These are phyloP conservation scores for Plectropomus leopardus DNA, from an alignment of 2,113 vertebrate species.

Conservation along the genomic window DNA sequence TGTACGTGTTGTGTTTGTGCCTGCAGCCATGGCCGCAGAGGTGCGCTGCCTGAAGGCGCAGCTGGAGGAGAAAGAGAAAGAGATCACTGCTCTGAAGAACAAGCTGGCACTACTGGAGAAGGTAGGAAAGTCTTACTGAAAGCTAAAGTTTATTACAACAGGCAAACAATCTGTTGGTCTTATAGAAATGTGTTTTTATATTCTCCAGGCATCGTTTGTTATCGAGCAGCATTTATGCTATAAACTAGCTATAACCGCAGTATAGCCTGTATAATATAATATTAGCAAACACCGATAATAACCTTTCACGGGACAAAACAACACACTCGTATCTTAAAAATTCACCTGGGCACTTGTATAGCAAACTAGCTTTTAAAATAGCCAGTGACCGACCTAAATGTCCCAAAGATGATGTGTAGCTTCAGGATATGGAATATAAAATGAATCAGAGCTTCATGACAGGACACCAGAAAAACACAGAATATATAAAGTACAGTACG, in stretches of 20 bases:
- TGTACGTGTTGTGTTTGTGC: neutral
- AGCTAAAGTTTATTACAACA: neutral
- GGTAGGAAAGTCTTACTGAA: slow-evolving; percentile 51
- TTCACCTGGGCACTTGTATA: no score
- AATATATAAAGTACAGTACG: neutral
- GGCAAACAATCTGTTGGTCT: neutral
- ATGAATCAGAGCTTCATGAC: neutral
- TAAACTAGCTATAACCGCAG: no score
- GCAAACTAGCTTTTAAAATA: neutral
- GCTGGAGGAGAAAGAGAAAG: slow-evolving; percentile 79
- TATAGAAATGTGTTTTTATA: neutral
- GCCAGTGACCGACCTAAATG: neutral
- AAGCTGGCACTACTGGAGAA: slow-evolving; percentile 76
- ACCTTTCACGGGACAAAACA: no score
- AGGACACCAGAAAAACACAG: neutral
- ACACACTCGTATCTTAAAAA: no score
- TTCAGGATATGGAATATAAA: neutral
- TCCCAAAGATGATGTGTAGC: neutral
- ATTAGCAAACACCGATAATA: neutral
- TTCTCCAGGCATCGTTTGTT: no score
- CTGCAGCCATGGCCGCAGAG: slow-evolving; percentile 71
- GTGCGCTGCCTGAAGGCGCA: slow-evolving; percentile 68
- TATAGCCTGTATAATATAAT: neutral
- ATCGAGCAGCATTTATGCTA: neutral
- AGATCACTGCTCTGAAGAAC: slow-evolving; percentile 76